Percentiles rank a stretch among this genome's conserved stretches.
Evolutionary conservation across 2,113 vertebrate species (phyloP).

Genomic region (Mus spicilegus): DNA sequence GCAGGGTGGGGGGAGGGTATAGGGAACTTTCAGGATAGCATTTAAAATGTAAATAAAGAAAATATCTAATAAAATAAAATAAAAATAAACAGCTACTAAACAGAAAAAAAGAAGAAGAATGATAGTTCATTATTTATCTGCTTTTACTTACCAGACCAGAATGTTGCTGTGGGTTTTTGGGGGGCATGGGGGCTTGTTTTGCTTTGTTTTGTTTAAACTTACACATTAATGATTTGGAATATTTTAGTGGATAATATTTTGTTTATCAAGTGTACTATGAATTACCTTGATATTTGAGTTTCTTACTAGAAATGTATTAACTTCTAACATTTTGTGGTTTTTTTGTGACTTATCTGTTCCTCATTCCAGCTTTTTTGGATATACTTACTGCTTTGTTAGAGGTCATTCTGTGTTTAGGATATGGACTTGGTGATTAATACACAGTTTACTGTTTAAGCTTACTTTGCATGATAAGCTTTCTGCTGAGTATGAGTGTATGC

Average conservation of each 20-base stretch:
- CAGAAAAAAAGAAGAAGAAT: background rate
- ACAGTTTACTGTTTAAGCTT: background rate
- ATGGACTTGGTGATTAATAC: background rate
- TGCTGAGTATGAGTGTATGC: background rate
- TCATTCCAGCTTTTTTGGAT: background rate
- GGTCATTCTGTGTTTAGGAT: background rate
- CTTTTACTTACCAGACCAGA: background rate
- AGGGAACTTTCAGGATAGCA: too few species aligned
- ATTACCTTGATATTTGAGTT: background rate
- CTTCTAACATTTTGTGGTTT: background rate
- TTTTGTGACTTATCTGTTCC: background rate
- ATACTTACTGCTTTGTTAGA: background rate
- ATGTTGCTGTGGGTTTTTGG: background rate
- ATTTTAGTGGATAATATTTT: constrained; percentile 27
- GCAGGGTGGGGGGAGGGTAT: too few species aligned
- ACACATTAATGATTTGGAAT: background rate
- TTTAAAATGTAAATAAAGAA: too few species aligned
- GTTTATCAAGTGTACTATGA: background rate
- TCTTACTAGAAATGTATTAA: background rate
- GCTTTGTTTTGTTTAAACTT: background rate
- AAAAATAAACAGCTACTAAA: too few species aligned
- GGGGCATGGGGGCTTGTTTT: background rate
- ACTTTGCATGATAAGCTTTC: background rate
- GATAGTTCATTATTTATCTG: too few species aligned
- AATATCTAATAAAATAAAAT: too few species aligned